These are phyloP conservation scores for Chondrosia reniformis DNA, from an alignment of 37 sponge, comb jelly and placozoan species.

Conservation along the genomic window DNA sequence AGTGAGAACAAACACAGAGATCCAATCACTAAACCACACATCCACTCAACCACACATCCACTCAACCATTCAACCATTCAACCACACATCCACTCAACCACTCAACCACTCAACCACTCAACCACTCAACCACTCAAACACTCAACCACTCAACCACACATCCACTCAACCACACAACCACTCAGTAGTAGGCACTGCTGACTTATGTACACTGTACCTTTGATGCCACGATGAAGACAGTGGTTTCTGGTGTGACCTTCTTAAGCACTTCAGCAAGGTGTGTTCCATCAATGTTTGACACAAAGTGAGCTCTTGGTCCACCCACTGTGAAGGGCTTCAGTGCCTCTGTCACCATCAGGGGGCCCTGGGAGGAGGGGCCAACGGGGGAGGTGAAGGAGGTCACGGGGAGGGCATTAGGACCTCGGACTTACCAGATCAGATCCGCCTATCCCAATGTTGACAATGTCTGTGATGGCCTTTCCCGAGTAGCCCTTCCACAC, in stretches of 20 bases:
- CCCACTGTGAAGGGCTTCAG: constrained; percentile 85
- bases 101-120: no score
- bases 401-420: neutral
- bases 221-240: constrained; percentile 94
- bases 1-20: no score
- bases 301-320: constrained; percentile 90
- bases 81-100: no score
- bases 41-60: no score
- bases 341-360: constrained; percentile 97
- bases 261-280: constrained; percentile 79
- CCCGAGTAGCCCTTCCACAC: constrained; percentile 96
- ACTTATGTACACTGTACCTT: constrained; percentile 50
- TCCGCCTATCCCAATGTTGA: constrained; percentile 99
- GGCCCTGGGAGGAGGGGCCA: constrained; percentile 61
- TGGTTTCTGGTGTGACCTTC: constrained; percentile 68
- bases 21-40: no score
- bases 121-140: no score
- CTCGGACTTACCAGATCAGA: constrained; percentile 81
- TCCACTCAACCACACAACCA: neutral
- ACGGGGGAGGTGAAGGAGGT: neutral
- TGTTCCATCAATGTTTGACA: constrained; percentile 98
- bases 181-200: neutral
- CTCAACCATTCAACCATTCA: no score
- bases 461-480: constrained; percentile 94
- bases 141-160: neutral